These are phyloP conservation scores for Cirrhinus molitorella DNA, from an alignment of 2,797 vertebrate genomes.

Conservation along the genomic window DNA sequence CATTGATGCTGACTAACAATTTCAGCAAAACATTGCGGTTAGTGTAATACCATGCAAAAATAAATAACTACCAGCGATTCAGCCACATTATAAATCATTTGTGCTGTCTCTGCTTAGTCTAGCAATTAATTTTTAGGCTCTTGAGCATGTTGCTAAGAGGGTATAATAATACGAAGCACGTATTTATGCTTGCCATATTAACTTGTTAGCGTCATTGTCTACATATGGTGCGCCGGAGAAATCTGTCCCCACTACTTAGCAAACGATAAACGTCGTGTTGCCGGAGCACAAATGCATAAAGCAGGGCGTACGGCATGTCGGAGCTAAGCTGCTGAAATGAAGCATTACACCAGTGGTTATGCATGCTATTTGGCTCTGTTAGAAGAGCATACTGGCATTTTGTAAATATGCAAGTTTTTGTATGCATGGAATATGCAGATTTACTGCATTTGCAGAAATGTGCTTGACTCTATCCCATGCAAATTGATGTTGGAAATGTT, in stretches of 20 bases:
- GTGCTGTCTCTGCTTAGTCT: slow-evolving; percentile 71
- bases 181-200: slow-evolving; percentile 70
- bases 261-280: slow-evolving; percentile 65
- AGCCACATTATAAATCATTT: slow-evolving; percentile 71
- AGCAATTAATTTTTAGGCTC: slow-evolving; percentile 71
- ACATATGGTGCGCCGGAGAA: slow-evolving; percentile 62
- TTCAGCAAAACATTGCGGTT: slow-evolving; percentile 67
- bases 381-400: not conserved
- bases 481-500: not conserved
- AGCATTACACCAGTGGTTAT: slow-evolving; percentile 12
- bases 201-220: slow-evolving; percentile 66
- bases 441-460: not conserved
- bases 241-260: slow-evolving; percentile 67
- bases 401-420: not conserved
- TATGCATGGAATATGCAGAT: slow-evolving; percentile 26
- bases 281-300: slow-evolving; percentile 37
- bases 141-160: slow-evolving; percentile 70
- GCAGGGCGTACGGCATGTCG: slow-evolving; percentile 41
- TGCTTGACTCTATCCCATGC: not conserved
- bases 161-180: slow-evolving; percentile 68
- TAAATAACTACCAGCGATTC: slow-evolving; percentile 72
- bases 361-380: not conserved
- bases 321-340: slow-evolving; percentile 32
- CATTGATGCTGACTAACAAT: slow-evolving; percentile 72
- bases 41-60: slow-evolving; percentile 69